Conservation (phyloP, 2,113 vertebrate species). For the Neodontobutis hainanensis region DNA sequence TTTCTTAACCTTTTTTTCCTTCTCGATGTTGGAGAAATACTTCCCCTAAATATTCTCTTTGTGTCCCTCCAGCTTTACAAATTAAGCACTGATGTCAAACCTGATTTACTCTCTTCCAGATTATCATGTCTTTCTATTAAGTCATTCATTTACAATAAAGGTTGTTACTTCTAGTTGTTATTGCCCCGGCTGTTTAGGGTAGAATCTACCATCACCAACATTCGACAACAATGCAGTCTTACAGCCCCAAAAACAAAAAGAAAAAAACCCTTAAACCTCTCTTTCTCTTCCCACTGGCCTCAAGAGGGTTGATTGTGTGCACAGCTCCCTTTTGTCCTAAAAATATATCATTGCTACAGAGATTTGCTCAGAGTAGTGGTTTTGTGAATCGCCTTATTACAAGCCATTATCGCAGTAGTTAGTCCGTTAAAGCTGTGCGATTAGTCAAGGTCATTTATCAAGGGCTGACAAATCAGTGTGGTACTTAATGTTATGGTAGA, state of each 20-base stretch:
- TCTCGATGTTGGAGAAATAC: too few species aligned
- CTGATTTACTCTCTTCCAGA: too few species aligned
- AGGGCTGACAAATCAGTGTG: background rate
- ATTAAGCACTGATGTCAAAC: too few species aligned
- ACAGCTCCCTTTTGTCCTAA: background rate
- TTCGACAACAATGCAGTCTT: too few species aligned
- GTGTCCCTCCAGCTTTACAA: too few species aligned
- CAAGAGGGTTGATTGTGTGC: background rate
- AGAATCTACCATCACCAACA: too few species aligned
- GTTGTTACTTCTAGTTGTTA: too few species aligned
- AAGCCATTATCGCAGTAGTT: background rate
- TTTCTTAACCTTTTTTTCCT: too few species aligned
- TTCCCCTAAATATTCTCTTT: too few species aligned
- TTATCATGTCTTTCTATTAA: too few species aligned
- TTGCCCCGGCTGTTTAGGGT: too few species aligned
- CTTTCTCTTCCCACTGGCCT: background rate
- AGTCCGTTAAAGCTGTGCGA: background rate
- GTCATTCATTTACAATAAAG: too few species aligned
- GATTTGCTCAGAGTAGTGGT: background rate
- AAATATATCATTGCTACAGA: constrained; percentile 2
- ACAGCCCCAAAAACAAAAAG: constrained; percentile 2
- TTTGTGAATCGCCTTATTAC: background rate
- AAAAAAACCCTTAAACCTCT: background rate
- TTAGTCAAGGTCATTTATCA: constrained; percentile 5
- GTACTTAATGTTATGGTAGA: background rate